These are phyloP conservation scores for Enteromius afrohamiltoni DNA, from an alignment of 2,797 vertebrate genomes.

Conservation along the genomic window DNA sequence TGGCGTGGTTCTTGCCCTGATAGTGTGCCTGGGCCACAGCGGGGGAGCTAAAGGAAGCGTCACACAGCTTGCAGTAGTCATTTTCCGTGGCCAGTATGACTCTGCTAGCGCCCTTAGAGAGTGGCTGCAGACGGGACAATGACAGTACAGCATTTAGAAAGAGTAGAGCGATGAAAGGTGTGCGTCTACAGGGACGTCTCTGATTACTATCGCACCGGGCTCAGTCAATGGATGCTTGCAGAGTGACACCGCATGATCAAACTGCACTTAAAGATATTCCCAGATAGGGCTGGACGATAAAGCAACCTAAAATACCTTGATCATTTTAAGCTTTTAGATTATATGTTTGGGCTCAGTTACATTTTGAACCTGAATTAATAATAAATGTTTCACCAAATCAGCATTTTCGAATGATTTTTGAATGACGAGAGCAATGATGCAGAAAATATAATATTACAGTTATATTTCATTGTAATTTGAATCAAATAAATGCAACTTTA, in stretches of 20 bases:
- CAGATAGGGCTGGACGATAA: not conserved
- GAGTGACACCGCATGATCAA: conserved; percentile 47
- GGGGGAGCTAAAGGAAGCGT: conserved; percentile 95
- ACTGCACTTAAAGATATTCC: conserved; percentile 36
- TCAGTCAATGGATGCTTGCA: conserved; percentile 41
- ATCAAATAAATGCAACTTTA: not conserved
- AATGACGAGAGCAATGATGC: not conserved
- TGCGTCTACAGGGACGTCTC: conserved; percentile 15
- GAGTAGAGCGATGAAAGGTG: conserved; percentile 20
- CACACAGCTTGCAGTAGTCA: conserved; percentile 98
- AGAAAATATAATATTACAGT: not conserved
- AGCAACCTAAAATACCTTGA: not conserved
- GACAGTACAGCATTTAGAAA: conserved; percentile 41
- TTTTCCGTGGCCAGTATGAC: conserved; percentile 98
- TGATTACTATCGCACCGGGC: conserved; percentile 53
- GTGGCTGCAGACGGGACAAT: conserved; percentile 68
- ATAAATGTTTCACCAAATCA: not conserved
- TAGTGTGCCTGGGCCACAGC: conserved; percentile 98
- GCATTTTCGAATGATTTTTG: not conserved
- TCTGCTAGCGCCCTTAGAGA: conserved; percentile 86
- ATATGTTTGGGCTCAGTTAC: not conserved
- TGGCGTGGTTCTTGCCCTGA: conserved; percentile 97
- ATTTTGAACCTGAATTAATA: no score
- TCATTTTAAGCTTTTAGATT: not conserved
- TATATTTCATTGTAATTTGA: not conserved